Conservation (phyloP, 1,140 invertebrate genomes). For the Drosophila tsacasi region DNA sequence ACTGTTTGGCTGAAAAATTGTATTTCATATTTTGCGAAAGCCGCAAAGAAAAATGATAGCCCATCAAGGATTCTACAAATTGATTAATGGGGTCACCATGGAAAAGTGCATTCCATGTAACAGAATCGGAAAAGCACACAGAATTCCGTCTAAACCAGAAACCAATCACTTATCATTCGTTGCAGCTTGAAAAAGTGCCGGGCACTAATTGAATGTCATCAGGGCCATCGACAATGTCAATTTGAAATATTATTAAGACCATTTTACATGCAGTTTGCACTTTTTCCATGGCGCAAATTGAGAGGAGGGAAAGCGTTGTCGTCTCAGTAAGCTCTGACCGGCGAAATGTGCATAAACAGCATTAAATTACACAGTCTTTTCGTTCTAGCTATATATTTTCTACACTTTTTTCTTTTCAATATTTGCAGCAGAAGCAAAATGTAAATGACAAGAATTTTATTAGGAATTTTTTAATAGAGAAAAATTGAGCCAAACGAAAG, state of each 20-base stretch:
- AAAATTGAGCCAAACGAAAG: not conserved
- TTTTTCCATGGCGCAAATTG: slow-evolving; percentile 11
- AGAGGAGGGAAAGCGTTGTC: not conserved
- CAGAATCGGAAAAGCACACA: slow-evolving; percentile 20
- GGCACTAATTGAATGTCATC: slow-evolving; percentile 50
- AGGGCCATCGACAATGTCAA: slow-evolving; percentile 34
- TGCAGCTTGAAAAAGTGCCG: slow-evolving; percentile 25
- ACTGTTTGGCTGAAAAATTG: not conserved
- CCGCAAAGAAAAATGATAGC: slow-evolving; percentile 22
- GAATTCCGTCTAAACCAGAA: slow-evolving; percentile 32
- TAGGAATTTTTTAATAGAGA: slow-evolving; percentile 10
- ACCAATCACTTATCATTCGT: slow-evolving; percentile 46
- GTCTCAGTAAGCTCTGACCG: slow-evolving; percentile 13
- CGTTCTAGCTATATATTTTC: not conserved
- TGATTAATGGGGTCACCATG: slow-evolving; percentile 37
- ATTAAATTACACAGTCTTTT: slow-evolving; percentile 50
- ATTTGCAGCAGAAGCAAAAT: slow-evolving; percentile 35
- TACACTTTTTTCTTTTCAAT: slow-evolving; percentile 9
- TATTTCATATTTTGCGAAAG: not conserved
- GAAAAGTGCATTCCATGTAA: slow-evolving; percentile 9
- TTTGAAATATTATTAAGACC: slow-evolving; percentile 47
- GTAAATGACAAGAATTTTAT: slow-evolving; percentile 39
- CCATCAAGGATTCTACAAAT: slow-evolving; percentile 26
- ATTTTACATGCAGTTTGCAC: slow-evolving; percentile 31
- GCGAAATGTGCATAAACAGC: slow-evolving; percentile 75